A percentile compares a stretch with the other conserved stretches of the same genome.
Evolutionary conservation across 1,140 invertebrate genomes (phyloP).

Genomic region (Zaprionus taronus): DNA sequence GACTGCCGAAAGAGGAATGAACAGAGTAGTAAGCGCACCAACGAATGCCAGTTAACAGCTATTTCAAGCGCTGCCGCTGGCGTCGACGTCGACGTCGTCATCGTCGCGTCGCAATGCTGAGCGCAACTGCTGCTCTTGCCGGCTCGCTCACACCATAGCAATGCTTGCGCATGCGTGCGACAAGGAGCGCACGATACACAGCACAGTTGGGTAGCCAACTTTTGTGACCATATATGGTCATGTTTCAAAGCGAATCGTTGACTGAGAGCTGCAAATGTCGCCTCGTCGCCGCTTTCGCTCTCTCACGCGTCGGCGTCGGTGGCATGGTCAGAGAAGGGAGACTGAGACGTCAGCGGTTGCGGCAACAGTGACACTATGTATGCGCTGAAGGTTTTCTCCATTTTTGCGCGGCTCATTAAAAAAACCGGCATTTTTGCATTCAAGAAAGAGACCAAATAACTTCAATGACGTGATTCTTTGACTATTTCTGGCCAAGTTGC

Average conservation of each 20-base stretch:
- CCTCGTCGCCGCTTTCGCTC: conserved; percentile 57
- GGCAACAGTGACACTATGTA: conserved; percentile 37
- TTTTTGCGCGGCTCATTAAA: conserved; percentile 62
- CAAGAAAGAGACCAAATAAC: conserved; percentile 49
- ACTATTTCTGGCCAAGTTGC: conserved; percentile 55
- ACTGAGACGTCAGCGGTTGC: background rate
- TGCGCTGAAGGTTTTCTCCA: conserved; percentile 68
- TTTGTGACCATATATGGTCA: conserved; percentile 85
- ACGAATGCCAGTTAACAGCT: conserved; percentile 76
- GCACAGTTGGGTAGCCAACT: conserved; percentile 60
- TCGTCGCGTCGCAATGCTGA: conserved; percentile 22
- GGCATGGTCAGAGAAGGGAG: conserved; percentile 3
- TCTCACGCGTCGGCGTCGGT: conserved; percentile 38
- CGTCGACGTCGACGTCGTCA: conserved; percentile 36
- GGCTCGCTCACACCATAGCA: conserved; percentile 31
- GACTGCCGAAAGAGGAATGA: conserved; percentile 79
- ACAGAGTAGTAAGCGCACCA: conserved; percentile 60
- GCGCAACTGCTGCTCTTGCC: conserved; percentile 28
- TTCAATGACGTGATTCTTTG: conserved; percentile 62
- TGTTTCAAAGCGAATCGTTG: conserved; percentile 75
- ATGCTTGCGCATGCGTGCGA: conserved; percentile 59
- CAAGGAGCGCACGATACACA: conserved; percentile 59
- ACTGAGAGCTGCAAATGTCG: conserved; percentile 51
- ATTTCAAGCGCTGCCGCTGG: conserved; percentile 56
- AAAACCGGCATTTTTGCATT: conserved; percentile 62